Evolutionary conservation across 2,888 invertebrate species (phyloP), one percentile per base, ranked within the genome.

Genomic region (Eustalomyia histrio): DNA sequence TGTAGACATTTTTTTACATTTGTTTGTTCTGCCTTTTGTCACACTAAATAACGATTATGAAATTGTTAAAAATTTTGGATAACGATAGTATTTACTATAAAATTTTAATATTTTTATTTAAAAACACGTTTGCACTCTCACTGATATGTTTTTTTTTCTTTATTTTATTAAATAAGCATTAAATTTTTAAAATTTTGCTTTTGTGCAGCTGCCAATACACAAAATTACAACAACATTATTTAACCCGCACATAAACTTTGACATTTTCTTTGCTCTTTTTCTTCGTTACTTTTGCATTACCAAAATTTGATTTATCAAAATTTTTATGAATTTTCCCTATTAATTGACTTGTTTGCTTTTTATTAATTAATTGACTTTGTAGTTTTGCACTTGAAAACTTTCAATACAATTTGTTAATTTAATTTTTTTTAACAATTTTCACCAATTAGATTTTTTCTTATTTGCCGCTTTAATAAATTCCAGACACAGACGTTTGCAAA

Each of bases 1-100:
- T 81, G 78, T 78, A 79, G 78, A 81, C 78, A 81, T 78, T 81
- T 78, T 81, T 57, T 21, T 35, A 3, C 1, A 14, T 55, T 72
- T 68, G 10, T 63, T 67, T 63, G 47, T 63, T 33, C 53, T 71
- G 1, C 7, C 29, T 12, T 17, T 10, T 18, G 50, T 14, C 17
- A 8, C 33, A 24, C 10, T 53, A 9, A 29, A 43, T 18, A 67
- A 39, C 50, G 57, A 39, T 76, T 76, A 71, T 76, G 76, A 76
- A 71, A 76, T 76, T 58, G 3, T 55, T 12, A 0, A 53, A 35
- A 57, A 39, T 55, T 12, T 47, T 52, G 33, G 14, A 1, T 39
- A 39, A 12, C 3, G 29, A 1, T 47, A 47, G 1, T 47, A n/a
- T 4, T 65, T 53, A n/a, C 6, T 24, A 24, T 57, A 50, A 29